Conservation (phyloP, 64 coral and sea anemone species). For the Platygyra sinensis region DNA sequence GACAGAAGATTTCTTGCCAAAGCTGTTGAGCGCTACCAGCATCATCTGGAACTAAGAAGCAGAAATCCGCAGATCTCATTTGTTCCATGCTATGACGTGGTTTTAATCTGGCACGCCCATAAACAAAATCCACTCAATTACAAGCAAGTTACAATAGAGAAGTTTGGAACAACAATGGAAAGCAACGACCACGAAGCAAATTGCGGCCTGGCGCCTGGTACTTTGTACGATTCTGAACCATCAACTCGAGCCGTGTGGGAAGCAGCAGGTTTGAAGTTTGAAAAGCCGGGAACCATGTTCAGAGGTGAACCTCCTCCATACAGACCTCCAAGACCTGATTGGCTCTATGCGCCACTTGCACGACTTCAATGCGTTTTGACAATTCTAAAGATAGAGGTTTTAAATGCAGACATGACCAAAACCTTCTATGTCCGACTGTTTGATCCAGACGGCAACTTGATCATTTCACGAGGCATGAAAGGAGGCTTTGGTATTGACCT, state of each 20-base stretch:
- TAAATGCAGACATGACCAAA: slow-evolving; percentile 4
- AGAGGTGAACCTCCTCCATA: slow-evolving; percentile 11
- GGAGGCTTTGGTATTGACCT: not conserved
- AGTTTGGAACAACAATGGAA: slow-evolving; percentile 12
- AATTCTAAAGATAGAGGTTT: not conserved
- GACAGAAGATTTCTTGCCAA: slow-evolving; percentile 51
- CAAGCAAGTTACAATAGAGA: slow-evolving; percentile 19
- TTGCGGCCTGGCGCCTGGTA: not conserved
- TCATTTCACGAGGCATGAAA: not conserved
- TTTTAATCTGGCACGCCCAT: slow-evolving; percentile 37
- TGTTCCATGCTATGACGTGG: not conserved
- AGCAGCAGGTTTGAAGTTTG: slow-evolving; percentile 21
- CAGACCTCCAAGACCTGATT: not conserved
- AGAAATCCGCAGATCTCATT: slow-evolving; percentile 16
- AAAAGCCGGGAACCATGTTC: slow-evolving; percentile 31
- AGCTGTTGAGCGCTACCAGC: slow-evolving; percentile 42
- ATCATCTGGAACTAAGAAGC: slow-evolving; percentile 49
- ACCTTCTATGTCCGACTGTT: slow-evolving; percentile 1
- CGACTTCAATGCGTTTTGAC: not conserved
- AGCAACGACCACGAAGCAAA: not conserved
- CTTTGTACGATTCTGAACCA: not conserved
- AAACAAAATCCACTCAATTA: slow-evolving; percentile 33
- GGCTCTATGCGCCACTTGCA: not conserved
- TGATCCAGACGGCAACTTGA: not conserved
- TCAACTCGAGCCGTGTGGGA: slow-evolving; percentile 15